phyloP scores from a whole-genome alignment of 1,140 invertebrate genomes.

The Drosophila eugracilis region DNA sequence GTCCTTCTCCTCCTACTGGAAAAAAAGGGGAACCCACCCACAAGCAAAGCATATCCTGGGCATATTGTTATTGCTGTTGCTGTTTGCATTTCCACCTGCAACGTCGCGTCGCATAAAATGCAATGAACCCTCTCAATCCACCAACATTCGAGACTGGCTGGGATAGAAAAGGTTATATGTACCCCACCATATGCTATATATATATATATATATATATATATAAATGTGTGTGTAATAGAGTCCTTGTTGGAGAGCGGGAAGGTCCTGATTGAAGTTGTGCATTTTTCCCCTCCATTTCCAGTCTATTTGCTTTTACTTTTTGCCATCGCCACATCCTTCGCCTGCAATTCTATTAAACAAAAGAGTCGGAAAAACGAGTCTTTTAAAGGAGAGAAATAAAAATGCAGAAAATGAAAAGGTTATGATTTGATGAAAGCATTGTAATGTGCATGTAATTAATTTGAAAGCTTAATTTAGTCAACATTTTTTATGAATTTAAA shows the following conservation, averaged over 20 bases:
- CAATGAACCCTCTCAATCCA: constrained; percentile 68
- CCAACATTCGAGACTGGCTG: constrained; percentile 51
- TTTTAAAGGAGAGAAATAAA: constrained; percentile 6
- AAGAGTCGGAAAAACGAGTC: constrained; percentile 25
- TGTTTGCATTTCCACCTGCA: constrained; percentile 76
- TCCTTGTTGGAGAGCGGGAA: not conserved
- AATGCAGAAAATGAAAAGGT: not conserved
- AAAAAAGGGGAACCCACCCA: constrained; percentile 6
- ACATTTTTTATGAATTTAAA: not conserved
- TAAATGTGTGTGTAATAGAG: constrained; percentile 14
- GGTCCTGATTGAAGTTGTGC: constrained; percentile 52
- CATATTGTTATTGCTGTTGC: constrained; percentile 59
- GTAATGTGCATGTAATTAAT: not conserved
- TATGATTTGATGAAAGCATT: constrained; percentile 1
- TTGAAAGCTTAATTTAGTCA: no score
- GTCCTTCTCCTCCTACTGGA: not conserved
- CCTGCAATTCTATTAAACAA: constrained; percentile 34
- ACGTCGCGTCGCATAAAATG: constrained; percentile 79
- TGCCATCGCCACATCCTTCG: constrained; percentile 32
- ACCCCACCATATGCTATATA: not conserved
- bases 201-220: constrained; percentile 3
- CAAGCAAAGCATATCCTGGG: constrained; percentile 34
- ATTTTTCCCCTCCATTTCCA: constrained; percentile 74
- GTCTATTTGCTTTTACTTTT: constrained; percentile 78
- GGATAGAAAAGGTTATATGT: constrained; percentile 39